These are phyloP conservation scores for Echinometra lucunter DNA, from an alignment of 53 echinoderm and acorn worm species.

Conservation along the genomic window DNA sequence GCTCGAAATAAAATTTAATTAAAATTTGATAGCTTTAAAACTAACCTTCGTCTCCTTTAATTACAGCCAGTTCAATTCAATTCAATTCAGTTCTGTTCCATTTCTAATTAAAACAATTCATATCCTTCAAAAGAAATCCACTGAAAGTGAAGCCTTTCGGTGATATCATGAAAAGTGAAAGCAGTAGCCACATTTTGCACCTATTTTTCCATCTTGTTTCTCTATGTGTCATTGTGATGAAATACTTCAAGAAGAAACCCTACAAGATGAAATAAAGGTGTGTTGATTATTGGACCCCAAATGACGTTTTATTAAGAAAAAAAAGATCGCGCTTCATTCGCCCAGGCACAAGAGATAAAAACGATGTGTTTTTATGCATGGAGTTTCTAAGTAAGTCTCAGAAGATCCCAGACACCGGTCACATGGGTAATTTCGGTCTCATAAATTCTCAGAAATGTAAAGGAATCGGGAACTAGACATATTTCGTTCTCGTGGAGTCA, in stretches of 20 bases:
- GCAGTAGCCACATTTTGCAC: not conserved
- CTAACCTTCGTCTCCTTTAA: too few relatives aligned
- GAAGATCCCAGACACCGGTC: too few relatives aligned
- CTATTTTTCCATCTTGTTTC: too few relatives aligned
- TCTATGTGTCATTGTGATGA: not conserved
- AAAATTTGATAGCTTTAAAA: not conserved
- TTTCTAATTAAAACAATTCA: too few relatives aligned
- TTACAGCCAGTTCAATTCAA: too few relatives aligned
- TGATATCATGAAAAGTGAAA: not conserved
- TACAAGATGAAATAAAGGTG: not conserved
- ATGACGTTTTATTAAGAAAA: not conserved
- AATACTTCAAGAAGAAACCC: not conserved
- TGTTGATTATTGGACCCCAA: not conserved
- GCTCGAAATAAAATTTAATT: not conserved
- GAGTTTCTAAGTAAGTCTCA: too few relatives aligned
- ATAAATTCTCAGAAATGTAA: too few relatives aligned
- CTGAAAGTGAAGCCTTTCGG: not conserved
- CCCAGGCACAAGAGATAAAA: not conserved
- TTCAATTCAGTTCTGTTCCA: too few relatives aligned
- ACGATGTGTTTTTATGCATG: not conserved
- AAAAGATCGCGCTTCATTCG: not conserved
- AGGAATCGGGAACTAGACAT: too few relatives aligned
- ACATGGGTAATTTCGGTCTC: too few relatives aligned
- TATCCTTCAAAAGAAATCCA: too few relatives aligned
- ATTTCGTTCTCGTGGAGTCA: too few relatives aligned